Base-by-base conservation (phyloP, 2,888 invertebrate species). In the Meganola albula region DNA sequence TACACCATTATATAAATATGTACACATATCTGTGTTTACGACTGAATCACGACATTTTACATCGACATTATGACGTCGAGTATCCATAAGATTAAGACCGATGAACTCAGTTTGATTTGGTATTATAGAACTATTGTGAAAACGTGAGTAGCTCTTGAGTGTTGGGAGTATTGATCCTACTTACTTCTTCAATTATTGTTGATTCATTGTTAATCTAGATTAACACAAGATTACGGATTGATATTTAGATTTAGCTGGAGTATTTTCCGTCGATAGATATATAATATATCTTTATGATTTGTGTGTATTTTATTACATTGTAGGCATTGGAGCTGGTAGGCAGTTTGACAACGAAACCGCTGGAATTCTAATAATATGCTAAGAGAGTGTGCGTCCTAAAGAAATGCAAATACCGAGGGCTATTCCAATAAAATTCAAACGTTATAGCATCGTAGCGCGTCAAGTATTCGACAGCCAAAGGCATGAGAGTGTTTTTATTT, bases 391-490 rank as follows among this genome's bases (percentile, higher is more conserved):
- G 70, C 63, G 48, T 62, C 61, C 72, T 69, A 80, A 76, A 74
- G 63, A 78, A 66, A 82, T 82, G 80, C 77, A 79, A 83, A 84
- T 82, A 70, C 45, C 56, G 63, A 69, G 66, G 70, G 74, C 68
- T 62, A 61, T 62, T 71, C 48, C 75, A 66, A 82, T 84, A 83
- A 83, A 83, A 74, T 68, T 72, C 62, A 72, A 72, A 79, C 48
- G 69, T 79, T 83, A 83, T 79, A 66, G 74, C 70, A 70, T 67
- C 66, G 72, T 66, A 68, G 71, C 74, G 74, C 76, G 74, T 78
- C 77, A 79, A 75, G 71, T 65, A 62, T 71, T 68, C 70, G 70
- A 71, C 76, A 66, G 74, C 61, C 63, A 63, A 61, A 67, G 62
- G 65, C 66, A 64, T 63, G 62, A 60, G n/a, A n/a, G 65, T 63